Conservation (phyloP, 2,113 vertebrate species). For the Lasiurus cinereus region DNA sequence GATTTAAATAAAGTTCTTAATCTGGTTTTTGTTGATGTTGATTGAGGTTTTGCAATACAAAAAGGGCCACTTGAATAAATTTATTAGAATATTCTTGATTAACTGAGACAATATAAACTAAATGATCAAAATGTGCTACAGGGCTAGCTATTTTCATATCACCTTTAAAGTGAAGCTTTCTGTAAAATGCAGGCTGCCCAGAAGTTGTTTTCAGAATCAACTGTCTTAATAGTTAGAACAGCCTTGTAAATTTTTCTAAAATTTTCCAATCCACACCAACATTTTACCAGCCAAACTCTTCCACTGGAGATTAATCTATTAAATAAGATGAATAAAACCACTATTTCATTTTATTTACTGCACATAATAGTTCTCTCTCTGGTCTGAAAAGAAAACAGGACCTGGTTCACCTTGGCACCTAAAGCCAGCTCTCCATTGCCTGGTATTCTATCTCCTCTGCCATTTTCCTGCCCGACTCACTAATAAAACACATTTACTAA, state of each 20-base stretch:
- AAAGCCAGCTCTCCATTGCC: background rate
- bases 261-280: constrained; percentile 1
- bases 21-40: background rate
- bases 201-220: constrained; percentile 2
- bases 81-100: background rate
- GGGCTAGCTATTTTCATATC: background rate
- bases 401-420: background rate
- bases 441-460: background rate
- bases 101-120: background rate
- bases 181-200: background rate
- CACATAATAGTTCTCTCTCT: background rate
- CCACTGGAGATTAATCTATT: constrained; percentile 9
- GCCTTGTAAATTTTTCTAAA: constrained; percentile 29
- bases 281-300: background rate
- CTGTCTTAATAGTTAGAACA: background rate
- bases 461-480: background rate
- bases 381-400: constrained; percentile 1
- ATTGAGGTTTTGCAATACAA: background rate
- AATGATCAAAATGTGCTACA: background rate
- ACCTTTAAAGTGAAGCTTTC: background rate
- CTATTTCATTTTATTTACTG: constrained; percentile 48
- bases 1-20: constrained; percentile 54
- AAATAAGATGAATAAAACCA: constrained; percentile 24
- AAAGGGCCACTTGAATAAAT: background rate
- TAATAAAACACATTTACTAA: constrained; percentile 35